Percentiles rank a stretch among this genome's conserved stretches.
Conservation (phyloP, 2,888 invertebrate species). For the Drosophila yooni region DNA sequence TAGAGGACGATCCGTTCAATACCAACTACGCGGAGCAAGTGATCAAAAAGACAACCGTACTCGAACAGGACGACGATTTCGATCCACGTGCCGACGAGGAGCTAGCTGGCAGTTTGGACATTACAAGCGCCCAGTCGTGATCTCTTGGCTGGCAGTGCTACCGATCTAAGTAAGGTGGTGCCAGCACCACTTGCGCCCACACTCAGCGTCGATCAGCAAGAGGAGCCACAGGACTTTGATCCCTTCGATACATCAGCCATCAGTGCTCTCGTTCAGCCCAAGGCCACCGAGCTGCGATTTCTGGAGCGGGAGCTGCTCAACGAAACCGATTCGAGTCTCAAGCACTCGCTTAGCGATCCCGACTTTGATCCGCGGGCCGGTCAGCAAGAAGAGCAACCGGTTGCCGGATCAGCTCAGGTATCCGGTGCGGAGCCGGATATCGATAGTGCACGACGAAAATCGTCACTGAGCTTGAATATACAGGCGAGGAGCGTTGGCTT, state of each 20-base stretch:
- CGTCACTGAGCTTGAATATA: constrained; percentile 88
- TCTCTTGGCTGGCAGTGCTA: constrained; percentile 91
- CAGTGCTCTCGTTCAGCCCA: constrained; percentile 89
- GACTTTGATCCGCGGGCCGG: constrained; percentile 93
- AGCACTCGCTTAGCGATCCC: constrained; percentile 89
- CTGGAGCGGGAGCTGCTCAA: constrained; percentile 90
- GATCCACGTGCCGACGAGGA: constrained; percentile 89
- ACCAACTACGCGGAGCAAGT: constrained; percentile 93
- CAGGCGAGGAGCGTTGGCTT: constrained; percentile 87
- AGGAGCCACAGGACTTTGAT: constrained; percentile 87
- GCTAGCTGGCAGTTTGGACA: constrained; percentile 54
- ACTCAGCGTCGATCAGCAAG: constrained; percentile 84
- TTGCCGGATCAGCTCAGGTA: constrained; percentile 32
- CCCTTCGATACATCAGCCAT: constrained; percentile 95
- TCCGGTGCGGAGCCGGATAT: constrained; percentile 53
- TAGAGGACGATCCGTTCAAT: constrained; percentile 91
- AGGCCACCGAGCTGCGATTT: constrained; percentile 91
- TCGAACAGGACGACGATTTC: constrained; percentile 86
- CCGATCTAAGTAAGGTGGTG: constrained; percentile 89
- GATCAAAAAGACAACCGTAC: constrained; percentile 85
- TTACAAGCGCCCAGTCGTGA: constrained; percentile 86
- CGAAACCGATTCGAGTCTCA: constrained; percentile 85
- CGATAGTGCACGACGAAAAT: constrained; percentile 86
- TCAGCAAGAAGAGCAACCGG: constrained; percentile 74
- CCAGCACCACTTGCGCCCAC: constrained; percentile 89